Base-by-base conservation (phyloP, 2,797 vertebrate species). In the Manis crassicaudata region DNA sequence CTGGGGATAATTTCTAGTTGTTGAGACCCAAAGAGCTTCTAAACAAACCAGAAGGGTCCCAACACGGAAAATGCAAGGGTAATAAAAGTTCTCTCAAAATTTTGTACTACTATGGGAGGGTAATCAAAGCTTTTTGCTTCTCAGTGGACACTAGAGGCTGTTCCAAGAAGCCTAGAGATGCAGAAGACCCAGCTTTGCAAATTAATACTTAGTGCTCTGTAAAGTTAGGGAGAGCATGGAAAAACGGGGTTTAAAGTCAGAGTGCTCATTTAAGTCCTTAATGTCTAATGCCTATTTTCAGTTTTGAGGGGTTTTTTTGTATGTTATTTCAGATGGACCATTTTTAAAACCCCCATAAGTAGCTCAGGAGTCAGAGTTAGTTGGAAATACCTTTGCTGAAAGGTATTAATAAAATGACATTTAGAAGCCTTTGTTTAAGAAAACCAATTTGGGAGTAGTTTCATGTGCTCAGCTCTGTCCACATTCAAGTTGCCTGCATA, bases 241-340 rank as follows among this genome's bases (percentile, higher is more conserved):
- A 98, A 98, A 97, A 68, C 79, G 93, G n/a, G 89, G 94, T 96
- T 98, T 96, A 88, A 88, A 67, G 35, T 96, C 65, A 96, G 76
- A 88, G 75, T 83, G 65, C 97, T 97, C 95, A 94, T 90, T 60
- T 97, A 90, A 94, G 93, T 96, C 62, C 56, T 43, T 89, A 95
- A 92, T 92, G 96, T 96, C 85, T 70, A 95, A 0, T 40, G 37
- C 37, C 37, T 40, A 40, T 40, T 40, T 40, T 18, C 92, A 8
- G 0, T 87, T 94, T 52, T 72, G 54, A 97, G 56, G 89, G 67
- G 73, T 96, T 52, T 97, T 84, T 96, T 90, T 89, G 83, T 52
- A 40, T 68, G 72, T 95, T 86, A 85, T 76, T 96, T 1, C 1
- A 93, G 65, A 77, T 94, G 73, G 65, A 73, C 18, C 43, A 29